These are phyloP conservation scores for Aplodontia rufa DNA, from an alignment of 2,113 vertebrate genomes.

Conservation along the genomic window DNA sequence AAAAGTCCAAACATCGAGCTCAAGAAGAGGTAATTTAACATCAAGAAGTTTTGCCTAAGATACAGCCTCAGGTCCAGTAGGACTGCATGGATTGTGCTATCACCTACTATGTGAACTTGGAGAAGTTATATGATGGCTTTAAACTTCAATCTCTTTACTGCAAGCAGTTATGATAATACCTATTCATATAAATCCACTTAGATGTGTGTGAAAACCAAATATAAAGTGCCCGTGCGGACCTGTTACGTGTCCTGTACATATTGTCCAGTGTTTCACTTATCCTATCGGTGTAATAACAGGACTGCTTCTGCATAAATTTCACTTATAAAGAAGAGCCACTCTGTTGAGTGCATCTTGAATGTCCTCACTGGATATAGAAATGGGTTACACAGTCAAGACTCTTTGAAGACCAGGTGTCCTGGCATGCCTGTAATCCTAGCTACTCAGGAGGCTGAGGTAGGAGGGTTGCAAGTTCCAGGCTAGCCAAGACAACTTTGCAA, in stretches of 20 bases:
- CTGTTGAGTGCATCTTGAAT: not conserved
- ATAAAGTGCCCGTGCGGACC: not conserved
- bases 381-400: not conserved
- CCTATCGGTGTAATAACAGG: not conserved
- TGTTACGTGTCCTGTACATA: not conserved
- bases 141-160: not conserved
- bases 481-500: not conserved
- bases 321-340: not conserved
- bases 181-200: not conserved
- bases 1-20: not conserved
- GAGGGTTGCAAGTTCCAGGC: not conserved
- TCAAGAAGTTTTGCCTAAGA: not conserved
- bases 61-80: not conserved
- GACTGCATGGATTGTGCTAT: not conserved
- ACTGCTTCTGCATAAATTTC: not conserved
- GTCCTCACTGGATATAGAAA: not conserved
- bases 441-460: not conserved
- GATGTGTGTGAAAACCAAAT: not conserved
- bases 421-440: not conserved
- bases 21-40: not conserved
- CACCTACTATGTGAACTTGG: not conserved
- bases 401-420: not conserved
- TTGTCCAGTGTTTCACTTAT: not conserved
- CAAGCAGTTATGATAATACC: not conserved
- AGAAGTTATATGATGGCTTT: not conserved